Evolutionary conservation across 2,797 vertebrate genomes (phyloP).

Genomic region (Hylomyscus alleni): DNA sequence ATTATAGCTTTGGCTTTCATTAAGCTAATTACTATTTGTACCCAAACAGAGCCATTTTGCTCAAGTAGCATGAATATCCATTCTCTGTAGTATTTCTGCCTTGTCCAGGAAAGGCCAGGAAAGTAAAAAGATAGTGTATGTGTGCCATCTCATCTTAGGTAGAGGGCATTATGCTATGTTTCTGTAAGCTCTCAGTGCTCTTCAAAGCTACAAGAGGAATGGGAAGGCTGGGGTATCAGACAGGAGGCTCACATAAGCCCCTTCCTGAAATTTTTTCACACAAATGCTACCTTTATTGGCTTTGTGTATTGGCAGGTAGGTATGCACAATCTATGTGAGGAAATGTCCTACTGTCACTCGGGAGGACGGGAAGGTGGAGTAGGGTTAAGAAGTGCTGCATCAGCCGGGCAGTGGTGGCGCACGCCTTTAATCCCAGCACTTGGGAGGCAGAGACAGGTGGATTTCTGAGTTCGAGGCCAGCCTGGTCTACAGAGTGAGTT

Average conservation of each 20-base stretch:
- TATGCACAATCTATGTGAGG: not conserved
- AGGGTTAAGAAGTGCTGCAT: not conserved
- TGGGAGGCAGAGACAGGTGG: too few relatives aligned
- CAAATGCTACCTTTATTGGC: not conserved
- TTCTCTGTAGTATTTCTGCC: not conserved
- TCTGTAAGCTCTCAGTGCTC: not conserved
- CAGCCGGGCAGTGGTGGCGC: too few relatives aligned
- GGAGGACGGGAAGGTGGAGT: accelerated
- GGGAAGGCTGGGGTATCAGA: not conserved
- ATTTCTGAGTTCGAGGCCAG: too few relatives aligned
- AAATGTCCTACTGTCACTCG: not conserved
- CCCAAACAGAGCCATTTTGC: slow-evolving; percentile 26
- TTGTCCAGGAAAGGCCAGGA: slow-evolving; percentile 46
- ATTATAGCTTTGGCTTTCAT: slow-evolving; percentile 65
- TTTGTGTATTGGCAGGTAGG: not conserved
- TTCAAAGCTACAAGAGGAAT: not conserved
- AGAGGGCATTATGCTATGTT: not conserved
- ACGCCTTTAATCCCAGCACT: too few relatives aligned
- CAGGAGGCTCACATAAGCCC: too few relatives aligned
- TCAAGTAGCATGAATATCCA: slow-evolving; percentile 35
- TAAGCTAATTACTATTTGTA: slow-evolving; percentile 67
- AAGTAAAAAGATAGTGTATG: not conserved
- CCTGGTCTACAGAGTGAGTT: too few relatives aligned
- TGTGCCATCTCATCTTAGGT: not conserved
- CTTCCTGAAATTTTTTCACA: not conserved